phyloP scores from a whole-genome alignment of 2,113 vertebrate species.

The Callithrix jacchus region DNA sequence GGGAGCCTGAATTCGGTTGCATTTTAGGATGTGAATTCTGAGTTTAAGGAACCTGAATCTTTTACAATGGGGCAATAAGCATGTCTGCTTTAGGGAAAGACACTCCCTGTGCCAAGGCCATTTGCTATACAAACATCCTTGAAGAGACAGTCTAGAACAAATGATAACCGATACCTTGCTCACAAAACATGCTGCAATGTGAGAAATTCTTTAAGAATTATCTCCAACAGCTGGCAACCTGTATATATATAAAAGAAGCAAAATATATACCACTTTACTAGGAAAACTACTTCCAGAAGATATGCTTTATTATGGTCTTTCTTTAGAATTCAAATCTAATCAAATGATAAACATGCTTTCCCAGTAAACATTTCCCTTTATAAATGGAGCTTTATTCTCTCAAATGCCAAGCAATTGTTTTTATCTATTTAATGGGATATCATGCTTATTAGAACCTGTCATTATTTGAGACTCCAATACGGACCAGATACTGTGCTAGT shows the following conservation, averaged over 20 bases:
- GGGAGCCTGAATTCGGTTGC: background rate
- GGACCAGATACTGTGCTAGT: background rate
- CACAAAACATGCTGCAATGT: background rate
- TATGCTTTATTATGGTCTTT: background rate
- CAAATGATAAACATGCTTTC: background rate
- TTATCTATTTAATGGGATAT: background rate
- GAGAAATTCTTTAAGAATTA: background rate
- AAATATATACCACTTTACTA: background rate
- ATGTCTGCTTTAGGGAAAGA: background rate
- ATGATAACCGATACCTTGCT: background rate
- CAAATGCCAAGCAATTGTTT: background rate
- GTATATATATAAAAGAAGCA: background rate
- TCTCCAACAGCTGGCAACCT: background rate
- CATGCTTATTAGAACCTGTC: background rate
- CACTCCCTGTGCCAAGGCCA: background rate
- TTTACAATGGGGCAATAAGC: background rate
- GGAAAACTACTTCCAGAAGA: constrained; percentile 15
- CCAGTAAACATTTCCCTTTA: background rate
- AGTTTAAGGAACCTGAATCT: background rate
- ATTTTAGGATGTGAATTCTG: background rate
- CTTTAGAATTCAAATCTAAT: background rate
- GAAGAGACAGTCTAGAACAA: background rate
- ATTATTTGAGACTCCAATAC: background rate
- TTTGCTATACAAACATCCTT: background rate
- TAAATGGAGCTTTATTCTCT: background rate